These are phyloP conservation scores for Venusia cambrica DNA, from an alignment of 2,888 invertebrate genomes.

Conservation along the genomic window DNA sequence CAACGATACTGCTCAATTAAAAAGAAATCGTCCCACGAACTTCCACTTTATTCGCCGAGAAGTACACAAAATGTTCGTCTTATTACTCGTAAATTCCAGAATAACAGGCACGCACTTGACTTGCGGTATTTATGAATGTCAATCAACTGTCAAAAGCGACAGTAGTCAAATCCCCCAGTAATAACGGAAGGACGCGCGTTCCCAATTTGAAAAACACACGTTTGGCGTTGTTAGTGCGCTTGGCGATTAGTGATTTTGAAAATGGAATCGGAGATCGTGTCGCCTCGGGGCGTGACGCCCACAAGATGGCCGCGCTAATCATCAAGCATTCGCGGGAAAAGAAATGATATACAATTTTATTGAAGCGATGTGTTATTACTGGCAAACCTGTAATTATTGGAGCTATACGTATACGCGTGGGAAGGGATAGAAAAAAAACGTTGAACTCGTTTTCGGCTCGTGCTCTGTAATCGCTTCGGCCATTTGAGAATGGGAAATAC, in stretches of 20 bases:
- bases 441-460: constrained; percentile 64
- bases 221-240: constrained; percentile 65
- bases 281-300: constrained; percentile 76
- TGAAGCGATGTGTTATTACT: constrained; percentile 79
- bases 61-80: constrained; percentile 51
- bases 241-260: constrained; percentile 79
- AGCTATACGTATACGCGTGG: constrained; percentile 74
- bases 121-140: constrained; percentile 74
- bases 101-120: constrained; percentile 71
- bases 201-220: constrained; percentile 79
- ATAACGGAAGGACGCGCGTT: constrained; percentile 65
- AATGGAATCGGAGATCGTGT: constrained; percentile 77
- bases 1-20: constrained; percentile 39
- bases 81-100: constrained; percentile 55
- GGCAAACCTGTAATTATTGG: constrained; percentile 74
- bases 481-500: constrained; percentile 55
- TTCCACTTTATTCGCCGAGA: constrained; percentile 32
- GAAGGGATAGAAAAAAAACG: constrained; percentile 76
- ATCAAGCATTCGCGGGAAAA: constrained; percentile 71
- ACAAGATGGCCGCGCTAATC: constrained; percentile 80
- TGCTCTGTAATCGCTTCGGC: constrained; percentile 68
- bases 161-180: constrained; percentile 75
- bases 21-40: constrained; percentile 19
- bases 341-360: constrained; percentile 80
- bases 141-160: constrained; percentile 77